Evolutionary conservation across 2,797 vertebrate species (phyloP).

Genomic region (Helostoma temminkii): DNA sequence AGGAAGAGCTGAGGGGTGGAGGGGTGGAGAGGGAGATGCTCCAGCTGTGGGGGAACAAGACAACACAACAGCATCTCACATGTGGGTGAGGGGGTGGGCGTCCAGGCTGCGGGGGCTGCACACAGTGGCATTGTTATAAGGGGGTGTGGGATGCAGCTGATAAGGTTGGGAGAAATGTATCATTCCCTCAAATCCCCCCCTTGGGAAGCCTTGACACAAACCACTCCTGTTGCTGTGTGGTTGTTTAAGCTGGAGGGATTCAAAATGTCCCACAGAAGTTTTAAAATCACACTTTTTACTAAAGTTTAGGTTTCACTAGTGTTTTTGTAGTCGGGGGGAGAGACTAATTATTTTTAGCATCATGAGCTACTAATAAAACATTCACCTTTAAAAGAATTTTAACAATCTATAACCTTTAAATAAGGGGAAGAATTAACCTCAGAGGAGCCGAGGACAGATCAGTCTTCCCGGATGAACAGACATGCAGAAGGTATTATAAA

Average conservation of each 20-base stretch:
- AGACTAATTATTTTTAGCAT: constrained; percentile 15
- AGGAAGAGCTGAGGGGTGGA: constrained; percentile 79
- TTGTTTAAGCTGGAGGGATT: constrained; percentile 37
- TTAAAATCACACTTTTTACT: constrained; percentile 11
- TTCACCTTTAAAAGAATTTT: neutral
- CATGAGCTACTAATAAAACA: neutral
- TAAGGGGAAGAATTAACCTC: too few species aligned
- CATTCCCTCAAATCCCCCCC: constrained; percentile 77
- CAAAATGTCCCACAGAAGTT: neutral
- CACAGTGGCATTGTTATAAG: constrained; percentile 86
- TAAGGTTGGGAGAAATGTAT: constrained; percentile 85
- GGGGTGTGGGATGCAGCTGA: constrained; percentile 76
- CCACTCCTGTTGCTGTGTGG: constrained; percentile 52
- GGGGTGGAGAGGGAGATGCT: constrained; percentile 81
- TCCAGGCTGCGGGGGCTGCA: constrained; percentile 72
- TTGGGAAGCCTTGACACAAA: constrained; percentile 72
- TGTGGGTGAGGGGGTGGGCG: constrained; percentile 65
- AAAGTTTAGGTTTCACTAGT: constrained; percentile 13
- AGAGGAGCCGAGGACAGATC: too few species aligned
- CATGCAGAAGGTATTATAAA: too few species aligned
- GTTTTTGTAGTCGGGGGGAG: constrained; percentile 8
- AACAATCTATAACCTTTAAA: neutral
- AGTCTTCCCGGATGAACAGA: too few species aligned
- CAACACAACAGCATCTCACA: constrained; percentile 88
- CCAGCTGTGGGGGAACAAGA: constrained; percentile 87